Evolutionary conservation across 1,140 invertebrate genomes (phyloP).

Genomic region (Cyrtorhinus lividipennis): DNA sequence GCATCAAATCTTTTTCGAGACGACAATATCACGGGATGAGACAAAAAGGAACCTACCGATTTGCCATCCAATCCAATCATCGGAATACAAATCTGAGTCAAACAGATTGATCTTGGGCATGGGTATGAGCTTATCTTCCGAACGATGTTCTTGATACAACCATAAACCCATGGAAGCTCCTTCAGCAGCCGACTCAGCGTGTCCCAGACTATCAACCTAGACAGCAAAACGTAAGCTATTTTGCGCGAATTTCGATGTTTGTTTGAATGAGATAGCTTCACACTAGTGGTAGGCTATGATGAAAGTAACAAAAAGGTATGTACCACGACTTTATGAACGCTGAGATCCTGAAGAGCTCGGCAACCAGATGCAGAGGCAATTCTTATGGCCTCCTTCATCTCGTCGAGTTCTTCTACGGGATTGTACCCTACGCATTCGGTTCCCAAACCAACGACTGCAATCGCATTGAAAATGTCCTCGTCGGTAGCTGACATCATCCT

Average conservation of each 20-base stretch:
- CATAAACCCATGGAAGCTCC: constrained; percentile 33
- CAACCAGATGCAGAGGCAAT: constrained; percentile 34
- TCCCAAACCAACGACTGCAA: constrained; percentile 36
- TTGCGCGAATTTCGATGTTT: too few relatives aligned
- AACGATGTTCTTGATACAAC: constrained; percentile 38
- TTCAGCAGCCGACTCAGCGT: constrained; percentile 39
- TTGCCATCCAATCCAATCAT: constrained; percentile 35
- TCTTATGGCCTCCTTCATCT: constrained; percentile 34
- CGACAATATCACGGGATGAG: too few relatives aligned
- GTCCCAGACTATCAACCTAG: constrained; percentile 36
- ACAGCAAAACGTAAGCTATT: too few relatives aligned
- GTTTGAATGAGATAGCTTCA: background rate
- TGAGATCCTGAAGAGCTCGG: constrained; percentile 29
- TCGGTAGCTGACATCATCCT: constrained; percentile 33
- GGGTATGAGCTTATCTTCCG: constrained; percentile 27
- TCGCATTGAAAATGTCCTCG: constrained; percentile 30
- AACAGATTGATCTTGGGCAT: constrained; percentile 21
- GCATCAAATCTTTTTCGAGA: too few relatives aligned
- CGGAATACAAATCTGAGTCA: constrained; percentile 26
- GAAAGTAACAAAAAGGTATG: too few relatives aligned
- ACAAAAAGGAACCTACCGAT: too few relatives aligned
- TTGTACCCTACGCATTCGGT: constrained; percentile 31
- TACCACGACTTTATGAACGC: constrained; percentile 30
- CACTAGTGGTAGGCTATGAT: too few relatives aligned
- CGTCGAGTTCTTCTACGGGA: constrained; percentile 34